Evolutionary conservation across 2,888 invertebrate genomes (phyloP), one percentile per base, ranked within the genome.

Genomic region (Gymnocheta viridis): DNA sequence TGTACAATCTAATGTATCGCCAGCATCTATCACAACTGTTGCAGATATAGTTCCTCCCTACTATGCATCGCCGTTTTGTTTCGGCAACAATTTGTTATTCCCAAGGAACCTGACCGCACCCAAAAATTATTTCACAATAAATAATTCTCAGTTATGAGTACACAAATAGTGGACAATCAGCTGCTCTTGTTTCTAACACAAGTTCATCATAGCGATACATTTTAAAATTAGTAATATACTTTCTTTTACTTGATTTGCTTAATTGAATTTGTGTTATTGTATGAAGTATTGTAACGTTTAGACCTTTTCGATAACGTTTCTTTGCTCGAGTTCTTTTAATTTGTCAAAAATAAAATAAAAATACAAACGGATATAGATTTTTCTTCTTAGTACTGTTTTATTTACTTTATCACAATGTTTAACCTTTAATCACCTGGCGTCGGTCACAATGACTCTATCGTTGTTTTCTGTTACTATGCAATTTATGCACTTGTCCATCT

Each of bases 21-120:
- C 32, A 3, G 24, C 49, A 41, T 29, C 58, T 1, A 10, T 41
- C 12, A 35, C 58, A 14, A 41, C 74, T 0, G 35, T 76, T 22
- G 32, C 74, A 41, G 54, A 79, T 14, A 49, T 88, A 12, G 67
- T 86, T 44, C 86, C 89, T 5, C 79, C 87, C 2, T 87, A 87
- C 60, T 88, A 88, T 82, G 56, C 88, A 7, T 77, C 87, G 2
- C 86, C 87, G n/a, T 85, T 88, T 60, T 88, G 87, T 67, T 85
- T 88, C 51, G 51, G 87, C 0, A 88, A 86, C 77, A 27, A 82
- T 76, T 80, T 69, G 17, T 1, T 76, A 22, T 38, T 76, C 1
- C 62, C 67, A 14, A 74, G 56, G 27, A 62, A 17, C 7, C n/a
- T 72, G 10, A 32, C 32, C 27, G 35, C 35, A 0, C 12, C 27